Evolutionary conservation across 2,113 vertebrate genomes (phyloP).

Genomic region (Eulemur macaco): DNA sequence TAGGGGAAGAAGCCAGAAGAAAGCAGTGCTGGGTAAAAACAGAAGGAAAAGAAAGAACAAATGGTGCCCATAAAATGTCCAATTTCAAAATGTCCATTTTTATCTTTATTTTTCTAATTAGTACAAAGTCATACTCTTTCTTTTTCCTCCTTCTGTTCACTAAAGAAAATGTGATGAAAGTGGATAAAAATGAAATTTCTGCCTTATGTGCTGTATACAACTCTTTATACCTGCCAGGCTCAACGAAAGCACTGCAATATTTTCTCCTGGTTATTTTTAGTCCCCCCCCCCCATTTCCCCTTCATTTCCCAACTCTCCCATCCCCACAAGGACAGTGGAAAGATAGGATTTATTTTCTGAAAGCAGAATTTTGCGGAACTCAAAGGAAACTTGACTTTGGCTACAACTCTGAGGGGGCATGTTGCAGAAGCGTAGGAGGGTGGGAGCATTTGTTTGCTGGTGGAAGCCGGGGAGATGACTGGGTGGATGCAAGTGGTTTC

Average conservation of each 20-base stretch:
- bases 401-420: background rate
- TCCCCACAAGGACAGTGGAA: background rate
- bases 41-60: background rate
- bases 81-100: constrained; percentile 22
- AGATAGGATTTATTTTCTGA: background rate
- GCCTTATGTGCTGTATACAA: constrained; percentile 24
- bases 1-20: background rate
- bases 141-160: constrained; percentile 43
- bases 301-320: background rate
- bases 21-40: background rate
- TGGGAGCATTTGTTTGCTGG: background rate
- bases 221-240: constrained; percentile 39
- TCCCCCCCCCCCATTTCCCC: background rate
- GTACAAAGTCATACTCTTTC: constrained; percentile 50
- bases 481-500: background rate
- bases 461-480: background rate
- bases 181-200: constrained; percentile 49
- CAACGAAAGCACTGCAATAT: background rate
- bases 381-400: background rate
- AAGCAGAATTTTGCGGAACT: background rate
- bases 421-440: fast-evolving
- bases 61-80: background rate
- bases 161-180: constrained; percentile 26
- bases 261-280: background rate
- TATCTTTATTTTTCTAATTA: constrained; percentile 58